A percentile compares a stretch with the other conserved stretches of the same genome.
Conservation (phyloP, 1,140 invertebrate species). For the Cataglyphis hispanica region DNA sequence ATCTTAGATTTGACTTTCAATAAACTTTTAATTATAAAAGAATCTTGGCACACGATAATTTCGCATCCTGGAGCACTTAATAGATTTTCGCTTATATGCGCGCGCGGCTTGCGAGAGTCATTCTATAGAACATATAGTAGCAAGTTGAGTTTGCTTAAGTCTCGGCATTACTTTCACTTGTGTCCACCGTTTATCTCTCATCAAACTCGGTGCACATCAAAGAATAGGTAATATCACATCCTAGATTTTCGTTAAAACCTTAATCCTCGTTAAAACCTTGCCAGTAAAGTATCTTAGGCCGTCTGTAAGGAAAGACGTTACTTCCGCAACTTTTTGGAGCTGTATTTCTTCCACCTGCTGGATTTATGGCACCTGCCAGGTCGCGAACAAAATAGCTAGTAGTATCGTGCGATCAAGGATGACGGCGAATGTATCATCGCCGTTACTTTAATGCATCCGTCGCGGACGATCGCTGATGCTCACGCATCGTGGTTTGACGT, state of each 20-base stretch:
- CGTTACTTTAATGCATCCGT: constrained; percentile 20
- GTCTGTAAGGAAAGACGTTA: constrained; percentile 10
- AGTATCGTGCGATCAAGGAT: neutral
- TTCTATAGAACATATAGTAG: neutral
- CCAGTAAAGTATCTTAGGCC: constrained; percentile 43
- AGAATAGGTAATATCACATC: neutral
- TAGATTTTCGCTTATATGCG: neutral
- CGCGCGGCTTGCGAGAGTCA: neutral
- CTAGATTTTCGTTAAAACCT: constrained; percentile 25
- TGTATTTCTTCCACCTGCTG: neutral
- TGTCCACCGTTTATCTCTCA: neutral
- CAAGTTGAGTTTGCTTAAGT: constrained; percentile 23
- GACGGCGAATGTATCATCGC: constrained; percentile 2
- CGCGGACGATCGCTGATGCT: neutral
- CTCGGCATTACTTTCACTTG: constrained; percentile 29
- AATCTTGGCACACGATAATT: constrained; percentile 38
- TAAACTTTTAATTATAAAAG: constrained; percentile 31
- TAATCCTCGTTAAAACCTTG: neutral
- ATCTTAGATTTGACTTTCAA: neutral
- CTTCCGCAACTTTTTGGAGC: constrained; percentile 16
- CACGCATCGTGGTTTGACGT: neutral
- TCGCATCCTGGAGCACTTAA: constrained; percentile 1
- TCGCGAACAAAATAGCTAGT: neutral
- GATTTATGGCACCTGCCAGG: neutral
- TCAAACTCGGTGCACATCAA: neutral